Evolutionary conservation across 2,113 vertebrate genomes (phyloP), one percentile per base, ranked within the genome.

Genomic region (Mandrillus leucophaeus): DNA sequence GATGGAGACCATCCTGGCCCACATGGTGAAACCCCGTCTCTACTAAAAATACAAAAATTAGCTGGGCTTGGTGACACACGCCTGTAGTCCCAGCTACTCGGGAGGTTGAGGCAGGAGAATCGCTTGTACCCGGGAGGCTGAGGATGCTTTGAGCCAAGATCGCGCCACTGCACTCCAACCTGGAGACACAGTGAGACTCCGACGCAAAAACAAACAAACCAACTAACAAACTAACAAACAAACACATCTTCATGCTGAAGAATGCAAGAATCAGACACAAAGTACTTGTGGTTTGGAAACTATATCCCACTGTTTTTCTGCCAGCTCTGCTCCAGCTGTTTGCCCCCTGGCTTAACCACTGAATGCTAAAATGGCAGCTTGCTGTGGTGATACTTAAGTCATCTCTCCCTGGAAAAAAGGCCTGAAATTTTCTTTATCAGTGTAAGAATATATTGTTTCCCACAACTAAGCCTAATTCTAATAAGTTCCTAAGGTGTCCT

Each of bases 381-480:
- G 40, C 91, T 90, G 18, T 35, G 40, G 18, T 72, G n/a, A 84
- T 10, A 40, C 30, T 73, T 61, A 92, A 93, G 35, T 30, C 35
- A 43, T 66, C 38, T 61, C 59, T 95, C 27, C 50, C 30, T 16
- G 6, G 40, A 91, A 94, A 90, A 85, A 4, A n/a, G 8, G 35
- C 43, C 38, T 72, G 32, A 84, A 82, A 45, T 43, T 76, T 83
- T 89, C 72, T 72, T 93, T 89, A 95, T 89, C 68, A n/a, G 12
- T 64, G 45, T 64, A 95, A 93, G 68, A 80, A 76, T 88, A 95
- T 18, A 32, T 35, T 86, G 40, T 22, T 88, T 83, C 22, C 25
- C 20, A 92, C 48, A 61, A 78, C 6, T 43, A 73, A 92, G 20
- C 50, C 72, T 92, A 84, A 96, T 95, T 83, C 25, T 90, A 90